These are phyloP conservation scores for Polypterus bichir DNA, from an alignment of 2,113 vertebrate species.

Conservation along the genomic window DNA sequence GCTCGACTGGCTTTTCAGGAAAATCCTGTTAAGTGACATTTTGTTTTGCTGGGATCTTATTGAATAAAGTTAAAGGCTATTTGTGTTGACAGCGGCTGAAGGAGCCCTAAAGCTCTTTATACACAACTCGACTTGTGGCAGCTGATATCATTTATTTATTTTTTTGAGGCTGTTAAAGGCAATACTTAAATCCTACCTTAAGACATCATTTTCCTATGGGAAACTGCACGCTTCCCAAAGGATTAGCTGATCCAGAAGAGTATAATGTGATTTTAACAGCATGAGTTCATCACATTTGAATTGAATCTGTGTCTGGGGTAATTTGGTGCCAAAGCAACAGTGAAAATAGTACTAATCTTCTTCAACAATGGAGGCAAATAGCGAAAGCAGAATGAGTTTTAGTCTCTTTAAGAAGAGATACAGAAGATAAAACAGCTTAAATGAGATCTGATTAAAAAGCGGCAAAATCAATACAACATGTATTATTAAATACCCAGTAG, in stretches of 20 bases:
- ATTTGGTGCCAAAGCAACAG: background rate
- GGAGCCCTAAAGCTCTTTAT: background rate
- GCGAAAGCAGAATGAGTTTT: too few species aligned
- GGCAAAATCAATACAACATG: too few species aligned
- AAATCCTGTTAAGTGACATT: too few species aligned
- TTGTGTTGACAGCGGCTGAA: too few species aligned
- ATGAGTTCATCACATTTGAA: conserved; percentile 4
- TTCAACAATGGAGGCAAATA: background rate
- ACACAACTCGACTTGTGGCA: background rate
- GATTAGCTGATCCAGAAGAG: background rate
- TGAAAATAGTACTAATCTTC: background rate
- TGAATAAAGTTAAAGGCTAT: too few species aligned
- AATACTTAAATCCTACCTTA: background rate
- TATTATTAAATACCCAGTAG: too few species aligned
- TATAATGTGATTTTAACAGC: conserved; percentile 2
- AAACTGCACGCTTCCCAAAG: background rate
- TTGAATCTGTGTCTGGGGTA: background rate
- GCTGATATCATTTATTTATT: background rate
- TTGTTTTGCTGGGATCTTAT: too few species aligned
- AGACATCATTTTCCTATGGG: background rate
- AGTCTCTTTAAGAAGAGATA: too few species aligned
- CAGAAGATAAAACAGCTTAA: too few species aligned
- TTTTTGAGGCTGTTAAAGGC: background rate
- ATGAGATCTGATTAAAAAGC: too few species aligned
- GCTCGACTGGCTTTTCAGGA: too few species aligned